Conservation (phyloP, 2,113 vertebrate genomes). For the Gallinago media region DNA sequence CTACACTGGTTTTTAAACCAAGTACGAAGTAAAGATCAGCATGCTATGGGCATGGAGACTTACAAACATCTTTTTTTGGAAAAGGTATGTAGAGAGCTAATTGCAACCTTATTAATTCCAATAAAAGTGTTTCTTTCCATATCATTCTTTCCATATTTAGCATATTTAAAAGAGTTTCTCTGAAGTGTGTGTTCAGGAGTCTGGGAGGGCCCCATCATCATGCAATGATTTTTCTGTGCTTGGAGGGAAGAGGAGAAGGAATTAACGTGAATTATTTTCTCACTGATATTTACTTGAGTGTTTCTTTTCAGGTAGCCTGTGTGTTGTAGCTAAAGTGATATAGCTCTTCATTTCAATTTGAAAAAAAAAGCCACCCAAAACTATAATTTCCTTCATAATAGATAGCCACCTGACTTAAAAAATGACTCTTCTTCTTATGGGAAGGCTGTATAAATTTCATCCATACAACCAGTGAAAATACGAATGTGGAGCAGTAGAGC, state of each 20-base stretch:
- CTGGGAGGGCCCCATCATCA: background rate
- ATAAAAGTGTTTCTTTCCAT: background rate
- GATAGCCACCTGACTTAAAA: background rate
- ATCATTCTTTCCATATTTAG: background rate
- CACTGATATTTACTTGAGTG: background rate
- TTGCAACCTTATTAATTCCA: background rate
- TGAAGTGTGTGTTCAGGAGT: background rate
- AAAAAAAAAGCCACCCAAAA: background rate
- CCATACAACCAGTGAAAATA: background rate
- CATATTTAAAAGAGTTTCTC: background rate
- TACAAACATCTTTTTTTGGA: conserved; percentile 99
- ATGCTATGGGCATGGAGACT: conserved; percentile 99
- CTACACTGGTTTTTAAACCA: conserved; percentile 99
- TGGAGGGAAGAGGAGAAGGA: background rate
- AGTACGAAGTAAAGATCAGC: conserved; percentile 99
- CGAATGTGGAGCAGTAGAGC: background rate
- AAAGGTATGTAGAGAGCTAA: conserved; percentile 82
- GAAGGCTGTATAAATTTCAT: background rate
- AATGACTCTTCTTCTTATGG: background rate
- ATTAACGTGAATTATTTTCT: background rate
- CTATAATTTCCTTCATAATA: background rate
- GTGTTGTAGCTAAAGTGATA: background rate
- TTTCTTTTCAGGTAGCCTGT: background rate
- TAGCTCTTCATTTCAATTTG: background rate
- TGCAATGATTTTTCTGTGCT: background rate